Base-by-base conservation (phyloP, 53 echinoderm and acorn worm genomes). In the Pentamera pediparva region DNA sequence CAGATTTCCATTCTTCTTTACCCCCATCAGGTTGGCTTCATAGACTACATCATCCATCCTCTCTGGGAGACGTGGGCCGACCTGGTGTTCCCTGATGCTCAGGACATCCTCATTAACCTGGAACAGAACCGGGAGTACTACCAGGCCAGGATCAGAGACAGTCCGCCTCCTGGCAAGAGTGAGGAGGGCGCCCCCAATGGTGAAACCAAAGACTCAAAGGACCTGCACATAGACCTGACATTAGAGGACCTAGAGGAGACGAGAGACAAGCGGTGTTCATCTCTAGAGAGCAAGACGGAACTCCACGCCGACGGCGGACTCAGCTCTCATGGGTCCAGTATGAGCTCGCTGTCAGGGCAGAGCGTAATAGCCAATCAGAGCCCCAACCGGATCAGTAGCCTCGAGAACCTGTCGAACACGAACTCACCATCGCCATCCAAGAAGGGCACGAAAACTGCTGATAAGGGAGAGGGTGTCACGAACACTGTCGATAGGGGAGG, bases 41-140 rank as follows among this genome's bases (percentile, higher is more conserved):
- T 94, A 30, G 94, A 94, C 82, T 94, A 76, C 81, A 94, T 94
- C 39, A 78, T 94, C 48, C 94, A 94, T 59, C 94, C 94, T 3
- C 65, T 94, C 48, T 94, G 94, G 94, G 94, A 94, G 43, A 94
- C 94, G 7, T 94, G 94, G 94, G 94, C 94, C 9, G 94, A 94
- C 69, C 78, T 94, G 48, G 94, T 94, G 59, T 94, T 81, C 78
- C 94, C 94, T 1, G 94, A 94, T 30, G 94, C 94, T 24, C 94
- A 94, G 49, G 90, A 94, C 27, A 83, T 94, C 76, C 84, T 94
- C 37, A 86, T 90, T 35, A 78, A 75, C 27, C 80, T 94, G 11
- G 94, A 94, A 74, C 87, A 94, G 76, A 94, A 94, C 82, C 70
- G 94, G 31, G 79, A 94, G 69, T 90, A 84, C 81, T 94, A 94